Conservation (phyloP, 2,797 vertebrate species). For the Odontamblyopus rebecca region DNA sequence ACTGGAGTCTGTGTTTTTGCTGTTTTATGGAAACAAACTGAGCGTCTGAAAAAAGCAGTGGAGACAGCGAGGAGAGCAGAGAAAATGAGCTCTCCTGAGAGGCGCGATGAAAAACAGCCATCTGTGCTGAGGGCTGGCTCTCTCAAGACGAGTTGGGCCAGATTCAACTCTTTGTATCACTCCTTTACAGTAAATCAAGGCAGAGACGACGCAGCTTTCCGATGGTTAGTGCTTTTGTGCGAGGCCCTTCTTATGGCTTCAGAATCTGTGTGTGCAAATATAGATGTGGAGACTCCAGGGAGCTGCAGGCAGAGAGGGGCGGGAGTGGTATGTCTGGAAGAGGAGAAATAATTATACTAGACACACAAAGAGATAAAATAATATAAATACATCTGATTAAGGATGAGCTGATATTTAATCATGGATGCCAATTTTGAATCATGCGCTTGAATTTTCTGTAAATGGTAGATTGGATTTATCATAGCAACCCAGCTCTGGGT, state of each 20-base stretch:
- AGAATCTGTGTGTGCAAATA: conserved; percentile 37
- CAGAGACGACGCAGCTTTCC: conserved; percentile 30
- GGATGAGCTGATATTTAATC: background rate
- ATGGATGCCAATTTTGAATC: background rate
- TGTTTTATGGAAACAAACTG: conserved; percentile 71
- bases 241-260: conserved; percentile 24
- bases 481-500: background rate
- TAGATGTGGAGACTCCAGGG: conserved; percentile 22
- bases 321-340: background rate
- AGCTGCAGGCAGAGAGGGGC: background rate
- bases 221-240: conserved; percentile 34
- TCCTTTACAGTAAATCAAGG: conserved; percentile 71
- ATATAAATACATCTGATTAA: background rate
- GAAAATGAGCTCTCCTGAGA: conserved; percentile 77
- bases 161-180: conserved; percentile 70
- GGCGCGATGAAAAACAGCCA: conserved; percentile 75
- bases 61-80: conserved; percentile 65
- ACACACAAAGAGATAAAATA: background rate
- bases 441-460: background rate
- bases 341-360: background rate
- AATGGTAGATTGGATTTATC: background rate
- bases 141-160: conserved; percentile 71
- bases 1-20: conserved; percentile 57
- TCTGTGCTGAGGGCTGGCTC: conserved; percentile 72
- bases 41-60: conserved; percentile 52